phyloP scores from a whole-genome alignment of 35 echinoderm and acorn worm species.

The Anneissia japonica region DNA sequence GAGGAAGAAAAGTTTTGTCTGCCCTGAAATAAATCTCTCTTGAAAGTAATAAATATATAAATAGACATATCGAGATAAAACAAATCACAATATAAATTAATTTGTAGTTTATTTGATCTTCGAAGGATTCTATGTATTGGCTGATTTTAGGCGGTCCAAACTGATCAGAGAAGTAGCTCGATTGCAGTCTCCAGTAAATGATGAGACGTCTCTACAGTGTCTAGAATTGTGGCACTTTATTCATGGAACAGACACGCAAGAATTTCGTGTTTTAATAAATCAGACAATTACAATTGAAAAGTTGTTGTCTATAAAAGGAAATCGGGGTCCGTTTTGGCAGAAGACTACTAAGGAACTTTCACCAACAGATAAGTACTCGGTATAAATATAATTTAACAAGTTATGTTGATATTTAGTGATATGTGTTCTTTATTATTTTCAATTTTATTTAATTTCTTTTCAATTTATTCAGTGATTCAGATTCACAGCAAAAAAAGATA shows the following conservation, averaged over 20 bases:
- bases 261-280: background rate
- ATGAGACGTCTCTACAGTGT: background rate
- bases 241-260: background rate
- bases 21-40: too few species aligned
- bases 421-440: too few species aligned
- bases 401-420: too few species aligned
- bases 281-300: background rate
- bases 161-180: background rate
- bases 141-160: background rate
- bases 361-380: background rate
- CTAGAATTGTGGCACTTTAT: background rate
- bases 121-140: background rate
- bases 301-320: background rate
- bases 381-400: too few species aligned
- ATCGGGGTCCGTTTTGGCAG: background rate
- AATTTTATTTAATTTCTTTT: too few species aligned
- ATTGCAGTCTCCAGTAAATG: background rate
- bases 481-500: too few species aligned
- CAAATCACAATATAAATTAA: too few species aligned
- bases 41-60: too few species aligned
- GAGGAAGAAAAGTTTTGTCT: too few species aligned
- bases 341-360: background rate
- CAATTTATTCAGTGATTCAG: too few species aligned
- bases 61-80: too few species aligned
- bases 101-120: too few species aligned